Evolutionary conservation across 2,797 vertebrate genomes (phyloP).

Genomic region (Enteromius viviparus): DNA sequence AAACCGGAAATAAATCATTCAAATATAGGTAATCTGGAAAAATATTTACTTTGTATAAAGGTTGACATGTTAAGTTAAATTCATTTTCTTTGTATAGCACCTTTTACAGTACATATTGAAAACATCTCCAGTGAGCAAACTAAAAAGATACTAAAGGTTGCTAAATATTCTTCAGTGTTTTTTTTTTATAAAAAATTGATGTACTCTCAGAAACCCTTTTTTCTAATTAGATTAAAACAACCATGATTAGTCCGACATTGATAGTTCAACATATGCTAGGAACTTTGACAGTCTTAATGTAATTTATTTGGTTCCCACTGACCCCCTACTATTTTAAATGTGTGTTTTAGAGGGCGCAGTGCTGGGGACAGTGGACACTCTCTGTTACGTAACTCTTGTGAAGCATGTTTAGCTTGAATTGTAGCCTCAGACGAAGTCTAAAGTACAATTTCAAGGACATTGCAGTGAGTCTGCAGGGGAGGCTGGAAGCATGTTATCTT

Average conservation of each 20-base stretch:
- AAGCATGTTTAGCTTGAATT: background rate
- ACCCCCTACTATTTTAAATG: background rate
- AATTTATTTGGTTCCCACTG: background rate
- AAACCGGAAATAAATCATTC: background rate
- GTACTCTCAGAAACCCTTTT: background rate
- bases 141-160: background rate
- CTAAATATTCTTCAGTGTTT: background rate
- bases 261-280: background rate
- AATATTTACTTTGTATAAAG: background rate
- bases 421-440: background rate
- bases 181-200: background rate
- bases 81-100: background rate
- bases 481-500: background rate
- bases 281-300: background rate
- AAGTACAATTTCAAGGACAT: background rate
- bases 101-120: background rate
- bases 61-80: background rate
- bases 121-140: background rate
- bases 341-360: background rate
- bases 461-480: background rate
- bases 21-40: background rate
- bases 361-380: conserved; percentile 1
- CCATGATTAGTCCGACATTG: too few species aligned
- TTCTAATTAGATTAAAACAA: background rate
- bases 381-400: background rate